Percentiles rank a stretch among this genome's conserved stretches.
Conservation (phyloP, 2,113 vertebrate genomes). For the Climacteris rufus region DNA sequence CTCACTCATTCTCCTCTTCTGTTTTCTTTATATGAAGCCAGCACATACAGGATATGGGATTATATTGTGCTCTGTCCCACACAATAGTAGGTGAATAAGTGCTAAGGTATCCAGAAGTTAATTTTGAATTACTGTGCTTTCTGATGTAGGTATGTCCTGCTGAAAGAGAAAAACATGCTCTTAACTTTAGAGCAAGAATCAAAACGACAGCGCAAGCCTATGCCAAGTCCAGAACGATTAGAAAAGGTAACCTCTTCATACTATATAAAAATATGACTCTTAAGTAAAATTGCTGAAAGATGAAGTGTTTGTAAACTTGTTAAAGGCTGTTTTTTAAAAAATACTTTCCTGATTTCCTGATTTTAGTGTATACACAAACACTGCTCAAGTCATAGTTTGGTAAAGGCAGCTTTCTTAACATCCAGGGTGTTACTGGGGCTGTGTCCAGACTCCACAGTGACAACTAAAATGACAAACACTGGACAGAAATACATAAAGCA, state of each 20-base stretch:
- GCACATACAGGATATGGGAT: neutral
- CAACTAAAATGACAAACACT: neutral
- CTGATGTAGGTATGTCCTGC: constrained; percentile 87
- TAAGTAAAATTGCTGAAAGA: neutral
- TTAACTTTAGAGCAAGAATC: constrained; percentile 90
- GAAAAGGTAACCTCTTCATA: constrained; percentile 80
- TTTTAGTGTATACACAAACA: neutral
- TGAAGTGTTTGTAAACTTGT: neutral
- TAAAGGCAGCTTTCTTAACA: neutral
- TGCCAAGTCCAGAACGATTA: constrained; percentile 92
- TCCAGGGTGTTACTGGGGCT: neutral
- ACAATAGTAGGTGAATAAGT: neutral
- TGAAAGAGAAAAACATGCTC: constrained; percentile 97
- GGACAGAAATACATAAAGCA: neutral
- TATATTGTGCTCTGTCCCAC: neutral
- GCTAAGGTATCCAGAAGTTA: neutral
- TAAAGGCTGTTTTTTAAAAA: neutral
- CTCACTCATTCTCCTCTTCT: neutral
- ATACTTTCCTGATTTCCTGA: neutral
- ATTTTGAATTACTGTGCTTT: neutral
- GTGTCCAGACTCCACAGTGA: neutral
- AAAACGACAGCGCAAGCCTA: constrained; percentile 79
- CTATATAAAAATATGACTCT: neutral
- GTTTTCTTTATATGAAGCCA: neutral
- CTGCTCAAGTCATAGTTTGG: neutral